phyloP scores from a whole-genome alignment of 2,113 vertebrate genomes.

The Stegastes partitus region DNA sequence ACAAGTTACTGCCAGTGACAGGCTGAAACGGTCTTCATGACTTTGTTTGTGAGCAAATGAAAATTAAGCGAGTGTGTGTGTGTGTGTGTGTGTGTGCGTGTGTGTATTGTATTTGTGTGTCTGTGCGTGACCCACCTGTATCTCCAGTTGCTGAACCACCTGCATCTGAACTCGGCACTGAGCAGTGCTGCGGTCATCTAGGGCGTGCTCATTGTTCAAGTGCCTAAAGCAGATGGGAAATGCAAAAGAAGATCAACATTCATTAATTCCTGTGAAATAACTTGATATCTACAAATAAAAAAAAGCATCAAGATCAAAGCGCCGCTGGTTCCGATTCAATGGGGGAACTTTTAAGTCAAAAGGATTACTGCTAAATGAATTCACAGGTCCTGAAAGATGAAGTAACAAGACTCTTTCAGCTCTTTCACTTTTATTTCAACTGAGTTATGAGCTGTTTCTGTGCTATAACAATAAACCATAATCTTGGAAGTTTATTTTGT shows the following conservation, averaged over 20 bases:
- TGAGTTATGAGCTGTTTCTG: constrained; percentile 55
- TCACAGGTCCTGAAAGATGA: constrained; percentile 21
- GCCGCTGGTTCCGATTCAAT: background rate
- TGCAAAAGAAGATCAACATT: constrained; percentile 3
- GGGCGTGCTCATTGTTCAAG: constrained; percentile 98
- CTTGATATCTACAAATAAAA: constrained; percentile 19
- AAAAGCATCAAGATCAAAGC: constrained; percentile 11
- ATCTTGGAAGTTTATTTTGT: constrained; percentile 77
- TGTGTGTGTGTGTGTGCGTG: background rate
- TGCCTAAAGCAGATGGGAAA: constrained; percentile 84
- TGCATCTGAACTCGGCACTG: constrained; percentile 99
- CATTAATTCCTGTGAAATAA: constrained; percentile 24
- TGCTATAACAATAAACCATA: constrained; percentile 67
- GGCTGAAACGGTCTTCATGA: constrained; percentile 51
- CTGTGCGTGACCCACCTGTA: constrained; percentile 89
- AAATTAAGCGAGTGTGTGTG: constrained; percentile 24
- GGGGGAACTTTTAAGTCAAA: constrained; percentile 22
- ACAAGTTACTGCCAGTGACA: constrained; percentile 64
- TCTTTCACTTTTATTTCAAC: constrained; percentile 45
- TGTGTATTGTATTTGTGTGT: background rate
- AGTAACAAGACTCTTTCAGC: constrained; percentile 33
- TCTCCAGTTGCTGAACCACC: constrained; percentile 99
- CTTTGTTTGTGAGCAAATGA: constrained; percentile 63
- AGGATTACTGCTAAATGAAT: constrained; percentile 11
- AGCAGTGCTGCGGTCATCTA: constrained; percentile 98